These are phyloP conservation scores for Pandemis cinnamomeana DNA, from an alignment of 2,888 invertebrate genomes.

Conservation along the genomic window DNA sequence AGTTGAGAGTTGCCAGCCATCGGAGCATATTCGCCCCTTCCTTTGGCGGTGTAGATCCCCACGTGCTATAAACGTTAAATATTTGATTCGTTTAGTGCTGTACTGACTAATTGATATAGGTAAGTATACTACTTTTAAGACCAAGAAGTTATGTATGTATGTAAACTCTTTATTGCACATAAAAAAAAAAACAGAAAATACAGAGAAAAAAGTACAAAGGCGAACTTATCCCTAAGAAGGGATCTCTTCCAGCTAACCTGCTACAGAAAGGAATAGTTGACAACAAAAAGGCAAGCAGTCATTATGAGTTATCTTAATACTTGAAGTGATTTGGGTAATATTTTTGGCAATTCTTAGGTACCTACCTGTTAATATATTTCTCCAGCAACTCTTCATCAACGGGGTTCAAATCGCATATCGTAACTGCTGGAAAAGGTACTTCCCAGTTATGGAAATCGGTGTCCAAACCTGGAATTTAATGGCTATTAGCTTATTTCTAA, in stretches of 20 bases:
- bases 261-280: too few species aligned
- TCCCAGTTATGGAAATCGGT: conserved; percentile 93
- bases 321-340: not conserved
- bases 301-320: too few species aligned
- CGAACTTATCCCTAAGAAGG: too few species aligned
- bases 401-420: conserved; percentile 85
- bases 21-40: conserved; percentile 69
- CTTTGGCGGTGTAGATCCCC: conserved; percentile 65
- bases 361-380: conserved; percentile 72
- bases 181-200: too few species aligned
- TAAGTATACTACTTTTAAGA: too few species aligned
- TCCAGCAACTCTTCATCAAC: conserved; percentile 79
- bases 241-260: too few species aligned
- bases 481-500: not conserved
- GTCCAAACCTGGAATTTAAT: conserved; percentile 83
- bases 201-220: too few species aligned
- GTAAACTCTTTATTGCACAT: too few species aligned
- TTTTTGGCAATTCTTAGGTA: not conserved
- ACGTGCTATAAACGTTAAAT: conserved; percentile 54
- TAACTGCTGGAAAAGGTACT: conserved; percentile 89
- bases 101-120: too few species aligned
- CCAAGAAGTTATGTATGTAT: too few species aligned
- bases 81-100: not conserved
- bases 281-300: too few species aligned
- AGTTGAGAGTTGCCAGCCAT: conserved; percentile 77